Conservation (phyloP, 2,797 vertebrate genomes). For the Tinamus major region DNA sequence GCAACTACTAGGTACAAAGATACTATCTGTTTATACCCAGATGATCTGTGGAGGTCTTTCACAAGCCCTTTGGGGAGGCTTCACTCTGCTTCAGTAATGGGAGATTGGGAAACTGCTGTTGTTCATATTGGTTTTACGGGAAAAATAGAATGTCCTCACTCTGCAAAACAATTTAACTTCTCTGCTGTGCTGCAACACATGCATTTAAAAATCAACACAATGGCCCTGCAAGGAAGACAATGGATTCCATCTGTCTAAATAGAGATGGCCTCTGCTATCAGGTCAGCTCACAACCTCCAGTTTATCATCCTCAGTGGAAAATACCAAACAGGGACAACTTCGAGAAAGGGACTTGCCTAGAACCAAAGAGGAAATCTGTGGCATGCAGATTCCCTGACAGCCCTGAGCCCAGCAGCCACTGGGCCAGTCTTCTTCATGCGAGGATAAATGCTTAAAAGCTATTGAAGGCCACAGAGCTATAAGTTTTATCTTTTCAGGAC, state of each 20-base stretch:
- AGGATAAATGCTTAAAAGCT: neutral
- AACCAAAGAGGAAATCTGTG: neutral
- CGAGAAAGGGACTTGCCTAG: neutral
- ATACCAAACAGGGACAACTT: neutral
- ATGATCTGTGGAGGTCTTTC: constrained; percentile 64
- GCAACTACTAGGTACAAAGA: constrained; percentile 60
- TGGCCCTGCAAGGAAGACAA: constrained; percentile 56
- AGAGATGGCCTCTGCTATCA: constrained; percentile 63
- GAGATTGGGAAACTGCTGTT: constrained; percentile 65
- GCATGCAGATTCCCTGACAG: neutral
- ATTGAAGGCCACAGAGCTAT: neutral
- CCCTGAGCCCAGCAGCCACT: neutral
- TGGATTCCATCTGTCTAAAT: constrained; percentile 69
- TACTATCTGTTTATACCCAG: constrained; percentile 68
- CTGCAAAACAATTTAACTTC: constrained; percentile 65
- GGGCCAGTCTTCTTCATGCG: neutral
- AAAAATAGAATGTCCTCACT: constrained; percentile 63
- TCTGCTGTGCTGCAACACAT: constrained; percentile 43
- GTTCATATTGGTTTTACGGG: constrained; percentile 50
- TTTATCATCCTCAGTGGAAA: constrained; percentile 32
- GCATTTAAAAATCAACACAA: constrained; percentile 66
- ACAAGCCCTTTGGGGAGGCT: constrained; percentile 58
- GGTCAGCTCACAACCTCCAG: constrained; percentile 7
- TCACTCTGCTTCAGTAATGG: constrained; percentile 53
- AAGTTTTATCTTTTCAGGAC: neutral